phyloP scores from a whole-genome alignment of 2,797 vertebrate genomes.

The Pseudochirops cupreus region DNA sequence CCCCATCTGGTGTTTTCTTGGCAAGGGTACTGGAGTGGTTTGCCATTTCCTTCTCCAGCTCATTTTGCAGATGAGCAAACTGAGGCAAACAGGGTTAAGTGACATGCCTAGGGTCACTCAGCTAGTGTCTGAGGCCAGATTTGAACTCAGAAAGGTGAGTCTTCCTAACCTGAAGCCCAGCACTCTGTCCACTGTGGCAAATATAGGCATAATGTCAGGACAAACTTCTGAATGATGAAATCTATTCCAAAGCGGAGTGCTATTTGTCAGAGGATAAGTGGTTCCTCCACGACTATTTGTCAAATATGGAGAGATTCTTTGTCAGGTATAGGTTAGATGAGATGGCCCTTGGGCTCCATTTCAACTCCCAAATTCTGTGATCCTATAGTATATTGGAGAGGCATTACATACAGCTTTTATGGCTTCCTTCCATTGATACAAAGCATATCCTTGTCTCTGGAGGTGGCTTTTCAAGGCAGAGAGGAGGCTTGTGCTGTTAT shows the following conservation, averaged over 20 bases:
- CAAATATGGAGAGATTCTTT: background rate
- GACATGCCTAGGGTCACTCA: background rate
- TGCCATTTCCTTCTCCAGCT: background rate
- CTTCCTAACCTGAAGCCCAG: background rate
- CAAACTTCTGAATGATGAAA: background rate
- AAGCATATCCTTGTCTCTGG: conserved; percentile 24
- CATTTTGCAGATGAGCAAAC: background rate
- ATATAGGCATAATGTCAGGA: background rate
- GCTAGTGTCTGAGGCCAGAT: background rate
- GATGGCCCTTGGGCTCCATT: background rate
- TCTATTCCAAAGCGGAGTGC: background rate
- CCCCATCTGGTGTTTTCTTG: background rate
- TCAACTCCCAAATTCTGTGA: background rate
- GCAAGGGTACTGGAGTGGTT: background rate
- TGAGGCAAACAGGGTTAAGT: background rate
- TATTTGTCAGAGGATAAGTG: background rate
- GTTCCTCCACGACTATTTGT: background rate
- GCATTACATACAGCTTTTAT: too few species aligned
- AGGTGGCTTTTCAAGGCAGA: conserved; percentile 38
- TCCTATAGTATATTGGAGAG: background rate
- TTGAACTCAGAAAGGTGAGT: background rate
- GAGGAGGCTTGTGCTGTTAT: conserved; percentile 17
- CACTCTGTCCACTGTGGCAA: background rate
- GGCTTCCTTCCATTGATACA: conserved; percentile 16
- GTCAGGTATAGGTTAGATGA: background rate